phyloP scores from a whole-genome alignment of 2,113 vertebrate species.

The Eleginops maclovinus region DNA sequence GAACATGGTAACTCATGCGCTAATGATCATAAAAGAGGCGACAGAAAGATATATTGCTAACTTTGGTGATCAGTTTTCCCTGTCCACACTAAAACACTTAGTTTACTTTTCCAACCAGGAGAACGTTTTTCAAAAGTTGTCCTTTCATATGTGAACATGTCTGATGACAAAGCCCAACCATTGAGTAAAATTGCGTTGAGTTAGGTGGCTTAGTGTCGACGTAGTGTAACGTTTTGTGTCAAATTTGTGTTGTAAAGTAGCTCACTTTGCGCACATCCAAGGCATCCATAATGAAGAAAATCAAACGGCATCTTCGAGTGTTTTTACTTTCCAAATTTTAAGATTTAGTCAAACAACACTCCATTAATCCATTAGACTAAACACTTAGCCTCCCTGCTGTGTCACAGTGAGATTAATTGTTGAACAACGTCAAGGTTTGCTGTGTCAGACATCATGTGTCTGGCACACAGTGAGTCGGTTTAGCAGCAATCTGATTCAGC shows the following conservation, averaged over 20 bases:
- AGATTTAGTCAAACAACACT: background rate
- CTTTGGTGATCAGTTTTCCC: background rate
- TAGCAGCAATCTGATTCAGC: background rate
- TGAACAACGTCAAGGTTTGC: constrained; percentile 7
- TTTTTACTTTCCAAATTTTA: background rate
- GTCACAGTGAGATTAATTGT: constrained; percentile 7
- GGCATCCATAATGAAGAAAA: too few relatives aligned
- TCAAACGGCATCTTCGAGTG: too few relatives aligned
- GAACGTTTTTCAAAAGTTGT: background rate
- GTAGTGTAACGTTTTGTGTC: background rate
- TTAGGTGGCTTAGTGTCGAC: background rate
- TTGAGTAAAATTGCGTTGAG: background rate
- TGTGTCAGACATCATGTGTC: constrained; percentile 15
- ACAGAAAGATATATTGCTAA: background rate
- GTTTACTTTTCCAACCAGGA: background rate
- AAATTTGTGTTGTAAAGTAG: background rate
- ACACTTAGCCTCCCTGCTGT: background rate
- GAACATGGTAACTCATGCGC: background rate
- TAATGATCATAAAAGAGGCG: background rate
- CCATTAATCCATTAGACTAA: too few relatives aligned
- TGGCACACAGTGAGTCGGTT: constrained; percentile 15
- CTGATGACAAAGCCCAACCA: background rate
- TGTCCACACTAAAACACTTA: background rate
- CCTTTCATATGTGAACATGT: background rate
- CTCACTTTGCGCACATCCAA: background rate